Conservation (phyloP, 2,797 vertebrate genomes). For the Enteromius unitaeniatus region DNA sequence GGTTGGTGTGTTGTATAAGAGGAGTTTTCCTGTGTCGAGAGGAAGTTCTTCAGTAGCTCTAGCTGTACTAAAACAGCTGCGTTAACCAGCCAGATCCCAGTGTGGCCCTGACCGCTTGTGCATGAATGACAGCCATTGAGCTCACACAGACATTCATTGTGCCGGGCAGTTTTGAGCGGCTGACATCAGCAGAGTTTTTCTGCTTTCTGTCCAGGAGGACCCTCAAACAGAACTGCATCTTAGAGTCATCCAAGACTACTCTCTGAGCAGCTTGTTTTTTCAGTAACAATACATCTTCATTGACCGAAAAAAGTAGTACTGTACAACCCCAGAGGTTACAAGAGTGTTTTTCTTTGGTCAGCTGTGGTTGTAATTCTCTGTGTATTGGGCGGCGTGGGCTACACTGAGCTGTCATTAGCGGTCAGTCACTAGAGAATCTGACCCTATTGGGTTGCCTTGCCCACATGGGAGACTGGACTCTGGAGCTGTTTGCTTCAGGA, state of each 20-base stretch:
- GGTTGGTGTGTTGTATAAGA: conserved; percentile 47
- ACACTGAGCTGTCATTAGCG: conserved; percentile 50
- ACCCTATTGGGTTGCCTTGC: conserved; percentile 4
- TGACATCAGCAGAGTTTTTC: conserved; percentile 61
- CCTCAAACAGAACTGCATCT: conserved; percentile 31
- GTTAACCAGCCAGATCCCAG: conserved; percentile 46
- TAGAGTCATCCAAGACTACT: conserved; percentile 51
- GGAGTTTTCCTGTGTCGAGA: conserved; percentile 53
- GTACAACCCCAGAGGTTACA: conserved; percentile 50
- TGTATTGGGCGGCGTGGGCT: conserved; percentile 63
- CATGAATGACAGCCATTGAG: conserved; percentile 50
- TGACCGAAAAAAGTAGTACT: conserved; percentile 22
- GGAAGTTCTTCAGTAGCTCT: conserved; percentile 48
- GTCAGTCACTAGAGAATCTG: conserved; percentile 42
- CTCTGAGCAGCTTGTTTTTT: conserved; percentile 53
- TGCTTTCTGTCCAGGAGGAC: conserved; percentile 58
- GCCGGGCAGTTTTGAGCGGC: conserved; percentile 39
- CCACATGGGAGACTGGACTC: background rate
- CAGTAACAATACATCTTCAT: conserved; percentile 57
- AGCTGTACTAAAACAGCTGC: conserved; percentile 43
- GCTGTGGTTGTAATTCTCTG: conserved; percentile 55
- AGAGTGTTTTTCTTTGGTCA: conserved; percentile 59
- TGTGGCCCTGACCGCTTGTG: conserved; percentile 32
- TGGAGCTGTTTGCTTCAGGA: background rate
- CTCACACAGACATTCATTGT: conserved; percentile 70